phyloP scores from a whole-genome alignment of 2,797 vertebrate genomes.

The Esox masquinongy region DNA sequence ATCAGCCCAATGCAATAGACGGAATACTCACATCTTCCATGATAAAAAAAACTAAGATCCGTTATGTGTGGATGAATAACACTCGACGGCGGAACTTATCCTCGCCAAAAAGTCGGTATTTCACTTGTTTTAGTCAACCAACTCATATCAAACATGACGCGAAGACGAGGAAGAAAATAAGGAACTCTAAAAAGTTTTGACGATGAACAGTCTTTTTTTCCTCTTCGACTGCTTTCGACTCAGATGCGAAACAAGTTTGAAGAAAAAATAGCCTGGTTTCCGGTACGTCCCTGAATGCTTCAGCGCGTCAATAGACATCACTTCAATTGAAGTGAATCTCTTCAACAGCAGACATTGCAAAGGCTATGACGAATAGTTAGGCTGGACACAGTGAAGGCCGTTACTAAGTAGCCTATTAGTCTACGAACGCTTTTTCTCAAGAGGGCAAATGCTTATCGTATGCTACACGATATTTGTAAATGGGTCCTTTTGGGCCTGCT shows the following conservation, averaged over 20 bases:
- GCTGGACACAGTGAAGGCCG: neutral
- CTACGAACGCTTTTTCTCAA: neutral
- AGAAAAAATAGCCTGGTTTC: constrained; percentile 74
- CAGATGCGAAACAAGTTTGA: constrained; percentile 52
- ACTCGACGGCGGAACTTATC: constrained; percentile 55
- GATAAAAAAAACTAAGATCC: constrained; percentile 59
- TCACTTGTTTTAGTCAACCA: constrained; percentile 40
- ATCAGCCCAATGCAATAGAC: constrained; percentile 7
- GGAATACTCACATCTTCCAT: constrained; percentile 78
- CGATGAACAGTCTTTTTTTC: constrained; percentile 48
- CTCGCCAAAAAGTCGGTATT: constrained; percentile 37
- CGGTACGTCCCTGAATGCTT: constrained; percentile 65
- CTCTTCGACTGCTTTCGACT: constrained; percentile 58
- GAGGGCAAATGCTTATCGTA: neutral
- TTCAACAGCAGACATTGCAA: neutral
- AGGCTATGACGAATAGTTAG: constrained; percentile 5
- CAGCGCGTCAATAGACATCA: constrained; percentile 35
- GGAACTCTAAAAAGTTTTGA: constrained; percentile 59
- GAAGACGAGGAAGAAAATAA: constrained; percentile 42
- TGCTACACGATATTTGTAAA: too few relatives aligned
- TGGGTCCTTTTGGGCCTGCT: too few relatives aligned
- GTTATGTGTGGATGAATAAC: constrained; percentile 56
- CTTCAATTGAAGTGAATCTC: constrained; percentile 36
- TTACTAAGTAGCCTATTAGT: neutral
- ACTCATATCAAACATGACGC: constrained; percentile 59